Conservation (phyloP, 35 echinoderm and acorn worm genomes). For the Hemicentrotus pulcherrimus region DNA sequence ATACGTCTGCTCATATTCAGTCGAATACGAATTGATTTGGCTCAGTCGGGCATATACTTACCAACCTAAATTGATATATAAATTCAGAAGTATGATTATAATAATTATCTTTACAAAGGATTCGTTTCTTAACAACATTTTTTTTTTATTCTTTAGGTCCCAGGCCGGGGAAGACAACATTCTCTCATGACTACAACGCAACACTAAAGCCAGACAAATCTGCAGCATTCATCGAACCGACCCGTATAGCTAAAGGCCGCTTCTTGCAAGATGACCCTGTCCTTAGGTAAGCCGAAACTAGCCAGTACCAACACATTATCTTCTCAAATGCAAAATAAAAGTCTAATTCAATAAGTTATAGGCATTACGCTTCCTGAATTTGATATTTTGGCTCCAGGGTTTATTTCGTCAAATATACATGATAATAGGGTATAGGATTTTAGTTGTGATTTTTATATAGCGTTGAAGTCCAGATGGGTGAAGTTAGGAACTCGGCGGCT, state of each 20-base stretch:
- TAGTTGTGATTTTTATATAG: no score
- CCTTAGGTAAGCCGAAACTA: conserved; percentile 53
- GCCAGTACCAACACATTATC: not conserved
- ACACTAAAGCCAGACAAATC: conserved; percentile 71
- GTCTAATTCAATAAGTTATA: no score
- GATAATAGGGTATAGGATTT: no score
- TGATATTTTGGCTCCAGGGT: no score
- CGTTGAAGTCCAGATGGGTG: no score
- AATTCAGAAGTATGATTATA: not conserved
- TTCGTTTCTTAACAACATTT: not conserved
- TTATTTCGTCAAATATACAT: no score
- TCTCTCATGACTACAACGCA: conserved; percentile 74
- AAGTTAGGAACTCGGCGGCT: no score
- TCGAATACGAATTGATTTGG: not conserved
- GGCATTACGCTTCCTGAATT: no score
- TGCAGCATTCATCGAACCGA: conserved; percentile 90
- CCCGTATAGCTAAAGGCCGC: conserved; percentile 74
- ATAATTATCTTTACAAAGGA: not conserved
- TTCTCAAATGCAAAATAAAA: no score
- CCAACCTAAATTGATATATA: not conserved
- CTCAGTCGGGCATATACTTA: not conserved
- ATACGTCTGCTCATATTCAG: not conserved
- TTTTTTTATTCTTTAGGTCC: conserved; percentile 55
- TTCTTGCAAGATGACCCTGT: conserved; percentile 67
- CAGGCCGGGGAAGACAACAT: conserved; percentile 76